Conservation (phyloP, 2,113 vertebrate genomes). For the Bombycilla garrulus region DNA sequence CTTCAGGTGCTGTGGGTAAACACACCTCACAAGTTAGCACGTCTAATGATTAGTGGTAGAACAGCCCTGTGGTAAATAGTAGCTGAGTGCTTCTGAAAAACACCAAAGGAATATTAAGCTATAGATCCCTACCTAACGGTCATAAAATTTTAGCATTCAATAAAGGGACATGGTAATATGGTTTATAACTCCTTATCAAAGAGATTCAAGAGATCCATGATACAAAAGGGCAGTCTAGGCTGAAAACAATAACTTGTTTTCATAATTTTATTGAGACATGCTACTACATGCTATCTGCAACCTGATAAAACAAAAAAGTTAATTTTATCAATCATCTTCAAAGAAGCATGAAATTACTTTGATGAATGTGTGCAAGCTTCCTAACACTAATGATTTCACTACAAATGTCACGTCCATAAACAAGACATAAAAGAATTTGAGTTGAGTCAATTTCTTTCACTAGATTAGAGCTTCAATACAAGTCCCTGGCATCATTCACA, state of each 20-base stretch:
- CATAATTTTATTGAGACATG: background rate
- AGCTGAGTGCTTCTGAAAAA: background rate
- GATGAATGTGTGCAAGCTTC: background rate
- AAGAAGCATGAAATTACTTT: constrained; percentile 3
- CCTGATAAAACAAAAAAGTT: background rate
- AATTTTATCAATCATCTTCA: constrained; percentile 27
- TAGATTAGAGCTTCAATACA: background rate
- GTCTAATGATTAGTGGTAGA: background rate
- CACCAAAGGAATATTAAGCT: background rate
- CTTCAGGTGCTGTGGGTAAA: background rate
- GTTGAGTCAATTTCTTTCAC: background rate
- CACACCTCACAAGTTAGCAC: background rate
- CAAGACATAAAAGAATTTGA: constrained; percentile 27
- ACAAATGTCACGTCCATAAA: background rate
- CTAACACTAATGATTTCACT: background rate
- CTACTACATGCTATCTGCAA: background rate
- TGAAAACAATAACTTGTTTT: background rate
- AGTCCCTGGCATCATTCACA: background rate
- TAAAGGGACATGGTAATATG: background rate
- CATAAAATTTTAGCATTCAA: background rate
- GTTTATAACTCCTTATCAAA: background rate
- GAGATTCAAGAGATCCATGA: background rate
- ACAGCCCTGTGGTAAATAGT: accelerated
- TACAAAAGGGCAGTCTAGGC: background rate
- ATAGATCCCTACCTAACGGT: background rate